phyloP scores from a whole-genome alignment of 2,797 vertebrate species.

The Prunella strophiata region DNA sequence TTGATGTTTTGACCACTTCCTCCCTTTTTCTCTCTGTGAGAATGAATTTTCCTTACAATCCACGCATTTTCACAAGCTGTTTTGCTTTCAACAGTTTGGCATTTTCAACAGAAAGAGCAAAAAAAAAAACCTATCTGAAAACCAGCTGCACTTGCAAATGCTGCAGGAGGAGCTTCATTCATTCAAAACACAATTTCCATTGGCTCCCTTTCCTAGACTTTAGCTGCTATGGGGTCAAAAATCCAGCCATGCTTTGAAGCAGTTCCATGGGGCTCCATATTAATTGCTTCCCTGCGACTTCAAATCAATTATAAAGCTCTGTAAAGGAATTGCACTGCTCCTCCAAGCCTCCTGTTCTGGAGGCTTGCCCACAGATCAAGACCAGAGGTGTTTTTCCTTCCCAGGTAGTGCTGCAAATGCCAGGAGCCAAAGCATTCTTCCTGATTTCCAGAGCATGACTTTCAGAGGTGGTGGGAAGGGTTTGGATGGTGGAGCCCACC shows the following conservation, averaged over 20 bases:
- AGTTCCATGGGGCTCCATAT: background rate
- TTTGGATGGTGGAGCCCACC: background rate
- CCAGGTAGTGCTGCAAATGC: background rate
- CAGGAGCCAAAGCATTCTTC: background rate
- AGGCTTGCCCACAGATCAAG: background rate
- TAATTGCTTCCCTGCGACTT: conserved; percentile 33
- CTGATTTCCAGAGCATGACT: background rate
- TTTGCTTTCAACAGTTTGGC: conserved; percentile 64
- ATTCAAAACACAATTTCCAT: conserved; percentile 39
- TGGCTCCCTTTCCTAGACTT: background rate
- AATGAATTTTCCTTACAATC: conserved; percentile 47
- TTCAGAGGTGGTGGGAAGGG: background rate
- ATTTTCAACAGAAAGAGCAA: conserved; percentile 40
- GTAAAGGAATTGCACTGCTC: background rate
- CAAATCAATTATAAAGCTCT: background rate
- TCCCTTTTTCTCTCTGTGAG: conserved; percentile 40
- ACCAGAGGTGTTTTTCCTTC: background rate
- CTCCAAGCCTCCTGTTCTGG: background rate
- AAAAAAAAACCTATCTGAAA: conserved; percentile 21
- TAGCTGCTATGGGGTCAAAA: background rate
- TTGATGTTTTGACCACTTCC: conserved; percentile 69
- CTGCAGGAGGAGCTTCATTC: conserved; percentile 25
- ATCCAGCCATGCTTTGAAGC: conserved; percentile 39
- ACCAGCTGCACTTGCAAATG: conserved; percentile 66
- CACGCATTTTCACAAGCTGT: conserved; percentile 53